Percentiles rank a stretch among this genome's conserved stretches.
phyloP scores from a whole-genome alignment of 2,797 vertebrate species.

The Aselliscus stoliczkanus region DNA sequence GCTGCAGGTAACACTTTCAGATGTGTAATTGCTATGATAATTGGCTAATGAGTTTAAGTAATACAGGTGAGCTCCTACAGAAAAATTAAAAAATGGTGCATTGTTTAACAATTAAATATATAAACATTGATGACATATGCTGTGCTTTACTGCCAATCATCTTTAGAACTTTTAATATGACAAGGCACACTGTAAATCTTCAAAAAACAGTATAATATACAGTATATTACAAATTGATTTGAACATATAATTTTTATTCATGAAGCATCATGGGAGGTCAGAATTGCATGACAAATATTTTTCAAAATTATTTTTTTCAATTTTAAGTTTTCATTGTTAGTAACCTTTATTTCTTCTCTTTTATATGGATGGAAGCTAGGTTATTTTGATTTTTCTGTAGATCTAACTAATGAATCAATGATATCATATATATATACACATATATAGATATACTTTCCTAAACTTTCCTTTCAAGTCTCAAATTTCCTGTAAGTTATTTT shows the following conservation, averaged over 20 bases:
- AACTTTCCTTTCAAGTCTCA: neutral
- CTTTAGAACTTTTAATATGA: neutral
- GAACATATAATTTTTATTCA: neutral
- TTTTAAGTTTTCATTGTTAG: neutral
- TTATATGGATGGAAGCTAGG: neutral
- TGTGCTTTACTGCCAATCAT: neutral
- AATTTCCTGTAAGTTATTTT: neutral
- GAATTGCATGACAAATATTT: neutral
- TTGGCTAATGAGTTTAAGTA: neutral
- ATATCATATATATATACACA: neutral
- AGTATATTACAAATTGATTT: neutral
- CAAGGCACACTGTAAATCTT: neutral
- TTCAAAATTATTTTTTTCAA: neutral
- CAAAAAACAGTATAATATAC: neutral
- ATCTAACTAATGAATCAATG: neutral
- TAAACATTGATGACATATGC: neutral
- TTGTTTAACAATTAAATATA: neutral
- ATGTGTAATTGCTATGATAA: neutral
- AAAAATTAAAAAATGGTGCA: neutral
- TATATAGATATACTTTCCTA: neutral
- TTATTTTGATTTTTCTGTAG: neutral
- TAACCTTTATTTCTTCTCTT: neutral
- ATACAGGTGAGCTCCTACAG: neutral
- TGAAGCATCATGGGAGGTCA: neutral
- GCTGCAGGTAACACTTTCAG: neutral